Evolutionary conservation across 2,888 invertebrate species (phyloP), one percentile per base, ranked within the genome.

Genomic region (Argyresthia albistria): DNA sequence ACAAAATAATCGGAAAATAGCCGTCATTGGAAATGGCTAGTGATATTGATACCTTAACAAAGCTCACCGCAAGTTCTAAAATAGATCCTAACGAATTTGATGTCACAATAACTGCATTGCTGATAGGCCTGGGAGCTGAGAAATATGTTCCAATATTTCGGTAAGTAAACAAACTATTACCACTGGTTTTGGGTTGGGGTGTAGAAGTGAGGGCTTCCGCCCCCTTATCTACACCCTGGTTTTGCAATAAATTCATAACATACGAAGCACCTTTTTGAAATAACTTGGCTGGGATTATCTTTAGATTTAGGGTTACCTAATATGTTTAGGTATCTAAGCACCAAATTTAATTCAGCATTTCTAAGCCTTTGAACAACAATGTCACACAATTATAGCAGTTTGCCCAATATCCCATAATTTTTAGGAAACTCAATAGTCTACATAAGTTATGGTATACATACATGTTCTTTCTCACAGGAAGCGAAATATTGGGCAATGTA

Each of bases 101-200:
- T 65, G 68, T 80, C 14, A 75, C 86, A 3, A 70, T 86, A 43
- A 71, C 66, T 59, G 76, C 86, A 47, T 59, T 88, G 52, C 59
- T 88, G 47, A 67, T 76, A 16, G 77, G 79, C 11, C 52, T 80
- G 52, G 82, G 76, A 43, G 88, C 80, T 50, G 83, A 86, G 65
- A 76, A 77, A 70, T 88, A 83, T 60, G 65, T 80, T 37, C 69
- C 80, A 56, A 67, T 81, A 59, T 88, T 88, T 60, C 78, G 72
- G 88, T 87, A 69, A 66, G 62, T 15, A 10, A 11, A 15, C 45
- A 35, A 25, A 25, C 2, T 25, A 25, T 25, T 25, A 25, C 25
- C 25, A 25, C 25, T 25, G 25, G 25, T 25, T 25, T 25, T 25
- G n/a, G n/a, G n/a, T n/a, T n/a, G n/a, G n/a, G n/a, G n/a, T n/a